Base-by-base conservation (phyloP, 2,113 vertebrate species). In the Lichenostomus cassidix region DNA sequence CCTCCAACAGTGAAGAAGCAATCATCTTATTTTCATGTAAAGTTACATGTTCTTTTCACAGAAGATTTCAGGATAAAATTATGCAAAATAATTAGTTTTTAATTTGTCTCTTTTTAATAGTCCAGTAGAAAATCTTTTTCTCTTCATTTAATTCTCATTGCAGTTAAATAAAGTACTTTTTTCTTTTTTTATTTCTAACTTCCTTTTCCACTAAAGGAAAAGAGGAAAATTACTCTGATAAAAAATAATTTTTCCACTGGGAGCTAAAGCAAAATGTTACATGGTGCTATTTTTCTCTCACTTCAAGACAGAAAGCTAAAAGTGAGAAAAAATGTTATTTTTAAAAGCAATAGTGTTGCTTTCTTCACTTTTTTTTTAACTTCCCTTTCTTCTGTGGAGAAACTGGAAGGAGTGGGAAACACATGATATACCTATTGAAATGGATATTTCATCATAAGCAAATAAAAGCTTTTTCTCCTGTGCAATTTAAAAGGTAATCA, bases 241-340 rank as follows among this genome's bases (percentile, higher is more conserved):
- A 83, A 84, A 75, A 31, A 67, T 3, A 55, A 49, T 58, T 87
- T 92, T 93, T 89, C 49, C 39, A 31, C 15, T 89, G 63, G 65
- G 14, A 95, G 35, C 42, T 69, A 70, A 79, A 12, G 33, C 16
- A 88, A 92, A 92, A 89, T 85, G 58, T 90, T 91, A 65, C 41
- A 76, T 69, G 33, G 27, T 67, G 33, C 67, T 95, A 77, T 67
- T 92, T 88, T 95, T 67, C 46, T 90, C 71, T 83, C 87, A 93
- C 93, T 86, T 90, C 22, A 52, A 77, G 64, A 63, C 11, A 70
- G 24, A 89, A 77, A 65, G 47, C 58, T 76, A 28, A 59, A 95
- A 90, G 90, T 71, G 95, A 90, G 84, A 95, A 15, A 88, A 96
- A 81, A 47, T 56, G 64, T 77, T 96, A 90, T 94, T 96, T 97